Percentiles rank a stretch among this genome's conserved stretches.
Conservation (phyloP, 1,140 invertebrate genomes). For the Drosophila prosaltans region DNA sequence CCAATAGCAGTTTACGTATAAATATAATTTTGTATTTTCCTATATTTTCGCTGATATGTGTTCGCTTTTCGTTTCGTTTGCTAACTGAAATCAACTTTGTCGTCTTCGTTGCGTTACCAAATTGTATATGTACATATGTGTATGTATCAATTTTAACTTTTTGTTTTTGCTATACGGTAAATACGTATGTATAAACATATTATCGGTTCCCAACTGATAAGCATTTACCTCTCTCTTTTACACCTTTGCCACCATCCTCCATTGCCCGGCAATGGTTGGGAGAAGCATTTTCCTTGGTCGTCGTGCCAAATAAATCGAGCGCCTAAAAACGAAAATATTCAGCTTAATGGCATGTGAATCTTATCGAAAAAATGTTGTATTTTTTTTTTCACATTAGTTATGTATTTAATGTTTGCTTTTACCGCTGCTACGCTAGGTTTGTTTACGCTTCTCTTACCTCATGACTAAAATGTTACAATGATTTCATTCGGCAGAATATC, state of each 20-base stretch:
- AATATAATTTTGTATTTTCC: conserved; percentile 36
- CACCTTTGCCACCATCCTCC: too few species aligned
- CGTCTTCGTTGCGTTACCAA: conserved; percentile 50
- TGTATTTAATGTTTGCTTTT: conserved; percentile 36
- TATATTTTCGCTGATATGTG: conserved; percentile 55
- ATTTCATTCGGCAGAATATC: conserved; percentile 8
- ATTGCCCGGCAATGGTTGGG: not conserved
- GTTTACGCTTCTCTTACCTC: conserved; percentile 39
- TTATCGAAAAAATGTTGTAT: conserved; percentile 45
- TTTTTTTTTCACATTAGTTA: conserved; percentile 50
- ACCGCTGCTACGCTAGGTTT: conserved; percentile 14
- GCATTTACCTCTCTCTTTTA: not conserved
- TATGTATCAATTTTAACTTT: conserved; percentile 40
- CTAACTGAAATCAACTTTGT: conserved; percentile 53
- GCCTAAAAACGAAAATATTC: conserved; percentile 23
- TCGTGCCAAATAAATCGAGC: conserved; percentile 32
- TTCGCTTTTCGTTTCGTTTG: conserved; percentile 76
- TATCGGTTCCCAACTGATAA: conserved; percentile 66
- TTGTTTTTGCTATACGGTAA: conserved; percentile 32
- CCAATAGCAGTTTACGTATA: conserved; percentile 40
- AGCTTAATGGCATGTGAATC: conserved; percentile 28
- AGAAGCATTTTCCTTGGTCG: conserved; percentile 19
- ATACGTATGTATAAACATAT: conserved; percentile 44
- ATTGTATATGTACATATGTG: conserved; percentile 47
- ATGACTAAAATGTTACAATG: conserved; percentile 28